Evolutionary conservation across 1,140 invertebrate species (phyloP).

Genomic region (Drosophila takahashii): DNA sequence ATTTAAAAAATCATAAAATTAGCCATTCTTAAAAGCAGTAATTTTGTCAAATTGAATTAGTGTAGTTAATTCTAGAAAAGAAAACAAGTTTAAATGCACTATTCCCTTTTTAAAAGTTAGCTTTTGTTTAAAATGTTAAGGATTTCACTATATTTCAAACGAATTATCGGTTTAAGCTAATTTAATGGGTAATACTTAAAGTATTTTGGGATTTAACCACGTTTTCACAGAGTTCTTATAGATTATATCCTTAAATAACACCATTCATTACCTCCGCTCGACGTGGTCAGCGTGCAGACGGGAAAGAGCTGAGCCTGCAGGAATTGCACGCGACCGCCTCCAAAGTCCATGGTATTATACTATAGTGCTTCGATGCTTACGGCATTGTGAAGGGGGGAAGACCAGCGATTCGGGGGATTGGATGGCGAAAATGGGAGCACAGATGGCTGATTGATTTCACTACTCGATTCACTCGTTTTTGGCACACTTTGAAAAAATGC

Average conservation of each 20-base stretch:
- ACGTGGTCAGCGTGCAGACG: conserved; percentile 79
- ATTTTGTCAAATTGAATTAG: no score
- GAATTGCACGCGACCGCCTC: conserved; percentile 85
- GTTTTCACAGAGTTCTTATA: background rate
- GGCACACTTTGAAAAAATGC: conserved; percentile 46
- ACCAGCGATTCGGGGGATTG: background rate
- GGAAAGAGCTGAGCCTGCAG: conserved; percentile 86
- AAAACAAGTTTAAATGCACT: no score
- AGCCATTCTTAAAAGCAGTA: no score
- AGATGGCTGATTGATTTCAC: conserved; percentile 35
- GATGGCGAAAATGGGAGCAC: conserved; percentile 14
- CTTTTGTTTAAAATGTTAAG: no score
- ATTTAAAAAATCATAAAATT: background rate
- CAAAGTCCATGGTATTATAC: conserved; percentile 55
- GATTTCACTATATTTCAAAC: no score
- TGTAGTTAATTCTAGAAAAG: no score
- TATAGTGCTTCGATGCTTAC: conserved; percentile 20
- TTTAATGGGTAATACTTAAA: no score
- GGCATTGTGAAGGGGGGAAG: conserved; percentile 18
- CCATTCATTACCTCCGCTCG: conserved; percentile 71
- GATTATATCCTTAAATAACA: background rate
- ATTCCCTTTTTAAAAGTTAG: no score
- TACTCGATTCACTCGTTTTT: conserved; percentile 34
- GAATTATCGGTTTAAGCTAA: no score
- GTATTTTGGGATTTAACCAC: no score